phyloP scores from a whole-genome alignment of 1,140 invertebrate species.

The Drosophila triauraria region DNA sequence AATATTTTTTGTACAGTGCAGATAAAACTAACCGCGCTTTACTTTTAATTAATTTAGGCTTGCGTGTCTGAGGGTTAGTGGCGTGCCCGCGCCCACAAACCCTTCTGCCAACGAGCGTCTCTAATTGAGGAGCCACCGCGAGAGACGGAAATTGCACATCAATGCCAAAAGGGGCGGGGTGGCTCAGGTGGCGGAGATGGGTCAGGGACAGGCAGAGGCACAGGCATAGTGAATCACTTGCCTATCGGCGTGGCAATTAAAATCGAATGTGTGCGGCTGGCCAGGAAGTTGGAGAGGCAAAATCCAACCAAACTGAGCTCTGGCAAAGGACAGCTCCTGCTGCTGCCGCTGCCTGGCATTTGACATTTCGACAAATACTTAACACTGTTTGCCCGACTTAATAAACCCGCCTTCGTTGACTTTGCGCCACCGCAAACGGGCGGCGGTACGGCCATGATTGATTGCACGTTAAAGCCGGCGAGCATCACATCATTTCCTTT shows the following conservation, averaged over 20 bases:
- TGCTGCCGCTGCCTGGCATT: slow-evolving; percentile 50
- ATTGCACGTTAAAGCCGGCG: slow-evolving; percentile 77
- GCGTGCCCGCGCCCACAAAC: slow-evolving; percentile 5
- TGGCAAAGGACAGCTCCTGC: slow-evolving; percentile 1
- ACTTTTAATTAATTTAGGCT: slow-evolving; percentile 36
- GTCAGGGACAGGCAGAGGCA: slow-evolving; percentile 10
- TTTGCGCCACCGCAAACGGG: slow-evolving; percentile 54
- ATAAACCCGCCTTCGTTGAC: slow-evolving; percentile 79
- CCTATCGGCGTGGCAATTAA: slow-evolving; percentile 53
- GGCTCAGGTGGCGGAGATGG: not conserved
- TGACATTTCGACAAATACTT: slow-evolving; percentile 79
- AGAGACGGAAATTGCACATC: slow-evolving; percentile 42
- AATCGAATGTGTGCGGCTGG: slow-evolving; percentile 36
- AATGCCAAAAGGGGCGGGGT: slow-evolving; percentile 12
- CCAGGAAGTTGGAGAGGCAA: slow-evolving; percentile 12
- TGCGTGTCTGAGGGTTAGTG: slow-evolving; percentile 29
- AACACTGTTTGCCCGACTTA: slow-evolving; percentile 79
- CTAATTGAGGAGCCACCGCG: slow-evolving; percentile 32
- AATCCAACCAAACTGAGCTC: slow-evolving; percentile 4
- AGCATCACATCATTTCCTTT: slow-evolving; percentile 81
- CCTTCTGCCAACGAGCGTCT: slow-evolving; percentile 19
- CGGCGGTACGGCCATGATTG: slow-evolving; percentile 66
- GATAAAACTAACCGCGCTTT: slow-evolving; percentile 8
- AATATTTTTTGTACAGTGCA: not conserved
- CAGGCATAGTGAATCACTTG: slow-evolving; percentile 18